A percentile compares a stretch with the other conserved stretches of the same genome.
phyloP scores from a whole-genome alignment of 2,888 invertebrate genomes.

The Pseudoips prasinana region DNA sequence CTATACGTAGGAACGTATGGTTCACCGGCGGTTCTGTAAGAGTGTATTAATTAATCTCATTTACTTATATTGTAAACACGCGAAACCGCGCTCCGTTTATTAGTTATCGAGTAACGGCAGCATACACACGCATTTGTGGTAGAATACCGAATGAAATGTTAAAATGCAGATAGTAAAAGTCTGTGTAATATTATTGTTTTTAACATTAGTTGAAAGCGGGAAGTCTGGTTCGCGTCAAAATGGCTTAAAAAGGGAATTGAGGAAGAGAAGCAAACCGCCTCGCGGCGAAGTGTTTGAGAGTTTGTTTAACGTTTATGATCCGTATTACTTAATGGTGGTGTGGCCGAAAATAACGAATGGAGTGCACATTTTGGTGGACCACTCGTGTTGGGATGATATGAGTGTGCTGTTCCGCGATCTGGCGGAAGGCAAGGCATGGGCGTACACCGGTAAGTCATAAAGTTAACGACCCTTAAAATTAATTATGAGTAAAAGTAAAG shows the following conservation, averaged over 20 bases:
- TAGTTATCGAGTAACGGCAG: conserved; percentile 20
- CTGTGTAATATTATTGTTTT: conserved; percentile 29
- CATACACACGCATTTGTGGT: conserved; percentile 23
- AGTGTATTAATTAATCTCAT: conserved; percentile 7
- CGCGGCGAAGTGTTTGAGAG: conserved; percentile 61
- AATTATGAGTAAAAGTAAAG: too few species aligned
- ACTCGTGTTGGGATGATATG: conserved; percentile 68
- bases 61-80: conserved; percentile 24
- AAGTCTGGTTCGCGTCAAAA: conserved; percentile 33
- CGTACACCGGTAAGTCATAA: conserved; percentile 69
- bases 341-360: conserved; percentile 72
- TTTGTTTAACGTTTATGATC: conserved; percentile 68
- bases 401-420: conserved; percentile 66
- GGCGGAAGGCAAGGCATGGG: conserved; percentile 72
- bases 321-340: conserved; percentile 64
- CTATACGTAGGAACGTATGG: too few species aligned
- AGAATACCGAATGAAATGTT: conserved; percentile 30
- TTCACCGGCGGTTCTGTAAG: too few species aligned
- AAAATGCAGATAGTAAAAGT: conserved; percentile 39
- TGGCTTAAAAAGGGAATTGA: conserved; percentile 40
- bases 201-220: conserved; percentile 31
- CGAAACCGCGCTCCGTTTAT: conserved; percentile 12
- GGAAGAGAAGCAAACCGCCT: conserved; percentile 35
- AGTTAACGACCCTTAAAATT: conserved; percentile 9
- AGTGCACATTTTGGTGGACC: conserved; percentile 61